Conservation (phyloP, 1,140 invertebrate species). For the Condylostylus longicornis region DNA sequence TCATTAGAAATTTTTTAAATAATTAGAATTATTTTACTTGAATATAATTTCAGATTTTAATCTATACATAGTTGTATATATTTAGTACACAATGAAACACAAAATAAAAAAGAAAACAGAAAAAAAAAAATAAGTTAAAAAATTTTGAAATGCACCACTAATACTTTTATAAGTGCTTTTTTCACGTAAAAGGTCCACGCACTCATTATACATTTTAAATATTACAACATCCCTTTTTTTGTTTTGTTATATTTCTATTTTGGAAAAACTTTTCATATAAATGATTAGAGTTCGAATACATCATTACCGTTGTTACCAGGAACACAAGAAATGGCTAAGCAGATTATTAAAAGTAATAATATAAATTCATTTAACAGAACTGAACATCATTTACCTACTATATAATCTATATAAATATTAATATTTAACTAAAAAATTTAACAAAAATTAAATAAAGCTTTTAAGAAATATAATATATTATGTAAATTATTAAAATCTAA, state of each 20-base stretch:
- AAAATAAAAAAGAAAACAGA: not conserved
- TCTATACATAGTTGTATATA: not conserved
- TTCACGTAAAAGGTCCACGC: too few relatives aligned
- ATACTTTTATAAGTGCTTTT: too few relatives aligned
- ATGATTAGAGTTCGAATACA: slow-evolving; percentile 30
- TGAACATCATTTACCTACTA: slow-evolving; percentile 30
- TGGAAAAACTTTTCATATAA: not conserved
- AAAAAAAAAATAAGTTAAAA: not conserved
- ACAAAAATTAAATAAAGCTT: too few relatives aligned
- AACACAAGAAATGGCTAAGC: slow-evolving; percentile 24
- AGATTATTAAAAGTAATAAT: slow-evolving; percentile 29
- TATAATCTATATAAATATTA: slow-evolving; percentile 11
- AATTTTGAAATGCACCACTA: not conserved
- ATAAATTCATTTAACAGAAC: slow-evolving; percentile 22
- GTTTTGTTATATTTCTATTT: slow-evolving; percentile 1
- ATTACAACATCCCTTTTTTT: not conserved
- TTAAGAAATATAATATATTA: too few relatives aligned
- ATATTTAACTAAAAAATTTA: too few relatives aligned
- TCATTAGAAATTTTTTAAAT: too few relatives aligned
- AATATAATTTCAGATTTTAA: too few relatives aligned
- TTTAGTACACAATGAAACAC: not conserved
- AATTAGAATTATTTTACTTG: too few relatives aligned
- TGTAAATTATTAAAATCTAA: too few relatives aligned
- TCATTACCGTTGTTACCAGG: slow-evolving; percentile 27
- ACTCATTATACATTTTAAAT: not conserved